A percentile compares a stretch with the other conserved stretches of the same genome.
phyloP scores from a whole-genome alignment of 2,888 invertebrate genomes.

The Synanthedon vespiformis region DNA sequence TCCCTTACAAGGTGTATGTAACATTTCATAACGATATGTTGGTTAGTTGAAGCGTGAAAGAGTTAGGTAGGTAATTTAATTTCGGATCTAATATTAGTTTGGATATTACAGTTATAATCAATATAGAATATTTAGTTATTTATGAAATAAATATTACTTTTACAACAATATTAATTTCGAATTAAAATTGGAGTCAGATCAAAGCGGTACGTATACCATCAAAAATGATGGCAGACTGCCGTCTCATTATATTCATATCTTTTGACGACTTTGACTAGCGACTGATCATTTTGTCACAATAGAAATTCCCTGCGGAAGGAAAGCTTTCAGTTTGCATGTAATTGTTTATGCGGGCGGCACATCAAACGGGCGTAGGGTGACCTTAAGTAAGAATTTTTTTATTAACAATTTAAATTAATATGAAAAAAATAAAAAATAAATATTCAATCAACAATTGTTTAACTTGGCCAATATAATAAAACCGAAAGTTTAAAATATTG shows the following conservation, averaged over 20 bases:
- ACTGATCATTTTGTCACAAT: conserved; percentile 53
- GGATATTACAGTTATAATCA: too few species aligned
- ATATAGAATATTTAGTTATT: too few species aligned
- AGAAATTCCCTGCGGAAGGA: conserved; percentile 47
- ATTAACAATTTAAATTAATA: neutral
- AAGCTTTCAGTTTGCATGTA: conserved; percentile 43
- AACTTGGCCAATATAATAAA: neutral
- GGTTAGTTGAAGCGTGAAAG: too few species aligned
- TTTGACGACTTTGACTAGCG: conserved; percentile 1
- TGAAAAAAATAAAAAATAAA: neutral
- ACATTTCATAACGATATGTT: too few species aligned
- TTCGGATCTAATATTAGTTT: too few species aligned
- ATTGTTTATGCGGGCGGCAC: conserved; percentile 53
- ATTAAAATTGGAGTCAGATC: too few species aligned
- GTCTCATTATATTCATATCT: neutral
- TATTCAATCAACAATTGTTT: too few species aligned
- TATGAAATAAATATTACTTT: too few species aligned
- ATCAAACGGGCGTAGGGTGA: conserved; percentile 30
- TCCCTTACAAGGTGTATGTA: too few species aligned
- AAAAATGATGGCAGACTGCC: neutral
- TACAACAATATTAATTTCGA: too few species aligned
- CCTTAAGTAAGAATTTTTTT: conserved; percentile 2
- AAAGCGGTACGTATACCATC: too few species aligned
- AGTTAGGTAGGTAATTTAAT: too few species aligned
- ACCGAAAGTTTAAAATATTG: neutral